Evolutionary conservation across 2,888 invertebrate species (phyloP).

Genomic region (Papilio protenor): DNA sequence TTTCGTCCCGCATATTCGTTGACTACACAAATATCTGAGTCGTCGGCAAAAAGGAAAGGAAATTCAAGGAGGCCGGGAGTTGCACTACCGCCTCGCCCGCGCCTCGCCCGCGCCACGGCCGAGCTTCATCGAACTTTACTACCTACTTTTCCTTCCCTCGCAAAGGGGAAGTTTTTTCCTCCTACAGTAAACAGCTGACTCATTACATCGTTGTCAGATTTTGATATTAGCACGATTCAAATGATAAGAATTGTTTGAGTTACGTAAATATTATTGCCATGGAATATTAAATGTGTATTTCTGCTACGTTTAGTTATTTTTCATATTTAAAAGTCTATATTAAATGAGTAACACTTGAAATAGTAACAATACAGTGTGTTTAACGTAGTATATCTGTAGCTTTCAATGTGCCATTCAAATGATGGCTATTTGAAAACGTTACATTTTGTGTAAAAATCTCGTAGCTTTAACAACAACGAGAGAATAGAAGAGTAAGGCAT

Average conservation of each 20-base stretch:
- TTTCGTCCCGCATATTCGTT: conserved; percentile 37
- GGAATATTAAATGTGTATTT: not conserved
- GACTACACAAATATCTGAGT: conserved; percentile 42
- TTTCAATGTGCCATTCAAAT: not conserved
- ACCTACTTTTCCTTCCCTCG: conserved; percentile 43
- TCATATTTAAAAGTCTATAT: not conserved
- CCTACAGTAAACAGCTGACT: conserved; percentile 43
- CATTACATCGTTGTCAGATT: conserved; percentile 44
- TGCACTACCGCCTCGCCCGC: conserved; percentile 25
- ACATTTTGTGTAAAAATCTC: too few species aligned
- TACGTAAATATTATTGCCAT: not conserved
- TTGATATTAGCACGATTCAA: conserved; percentile 37
- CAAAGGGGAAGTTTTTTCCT: conserved; percentile 41
- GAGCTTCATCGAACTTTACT: conserved; percentile 43
- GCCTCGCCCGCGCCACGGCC: conserved; percentile 39
- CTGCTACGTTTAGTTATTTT: not conserved
- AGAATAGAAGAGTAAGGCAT: too few species aligned
- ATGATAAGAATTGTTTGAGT: conserved; percentile 18
- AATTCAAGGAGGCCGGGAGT: conserved; percentile 15
- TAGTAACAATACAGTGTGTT: not conserved
- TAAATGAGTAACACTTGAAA: not conserved
- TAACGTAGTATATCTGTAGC: too few species aligned
- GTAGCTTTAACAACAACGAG: too few species aligned
- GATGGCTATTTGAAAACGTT: too few species aligned
- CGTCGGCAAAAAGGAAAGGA: conserved; percentile 40